These are phyloP conservation scores for Ips typographus DNA, from an alignment of 1,140 invertebrate genomes.

Conservation along the genomic window DNA sequence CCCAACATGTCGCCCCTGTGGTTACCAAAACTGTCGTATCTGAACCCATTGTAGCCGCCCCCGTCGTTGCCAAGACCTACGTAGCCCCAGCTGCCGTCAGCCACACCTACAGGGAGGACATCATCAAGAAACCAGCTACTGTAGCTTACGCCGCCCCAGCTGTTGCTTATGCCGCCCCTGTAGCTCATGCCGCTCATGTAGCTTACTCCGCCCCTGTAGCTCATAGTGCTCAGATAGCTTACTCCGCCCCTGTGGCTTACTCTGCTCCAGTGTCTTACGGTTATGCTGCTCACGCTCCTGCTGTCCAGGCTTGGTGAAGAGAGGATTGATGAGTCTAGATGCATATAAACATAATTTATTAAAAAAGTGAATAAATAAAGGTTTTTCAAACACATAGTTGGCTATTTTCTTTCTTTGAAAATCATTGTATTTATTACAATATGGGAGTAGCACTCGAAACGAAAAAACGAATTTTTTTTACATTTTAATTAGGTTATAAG, in stretches of 20 bases:
- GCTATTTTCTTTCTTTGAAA: too few relatives aligned
- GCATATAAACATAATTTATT: too few relatives aligned
- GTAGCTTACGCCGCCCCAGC: constrained; percentile 25
- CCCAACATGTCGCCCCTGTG: constrained; percentile 15
- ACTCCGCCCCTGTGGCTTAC: constrained; percentile 16
- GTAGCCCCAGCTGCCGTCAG: constrained; percentile 25
- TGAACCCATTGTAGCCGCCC: constrained; percentile 12
- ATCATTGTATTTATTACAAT: too few relatives aligned
- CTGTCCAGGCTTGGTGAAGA: constrained; percentile 38
- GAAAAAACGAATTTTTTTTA: too few relatives aligned
- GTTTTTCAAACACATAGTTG: too few relatives aligned
- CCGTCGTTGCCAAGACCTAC: constrained; percentile 26
- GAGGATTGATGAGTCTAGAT: constrained; percentile 31
- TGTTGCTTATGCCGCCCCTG: constrained; percentile 13
- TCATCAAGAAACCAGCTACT: constrained; percentile 30
- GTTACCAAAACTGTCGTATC: constrained; percentile 3
- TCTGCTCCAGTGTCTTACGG: constrained; percentile 12
- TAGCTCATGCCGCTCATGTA: constrained; percentile 3
- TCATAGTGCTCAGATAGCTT: constrained; percentile 16
- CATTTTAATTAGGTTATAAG: too few relatives aligned
- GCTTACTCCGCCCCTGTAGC: constrained; percentile 18
- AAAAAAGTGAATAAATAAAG: too few relatives aligned
- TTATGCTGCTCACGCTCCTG: constrained; percentile 25
- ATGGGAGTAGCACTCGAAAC: too few relatives aligned
- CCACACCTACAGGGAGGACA: constrained; percentile 31